These are phyloP conservation scores for Machaerirhynchus nigripectus DNA, from an alignment of 2,113 vertebrate species.

Conservation along the genomic window DNA sequence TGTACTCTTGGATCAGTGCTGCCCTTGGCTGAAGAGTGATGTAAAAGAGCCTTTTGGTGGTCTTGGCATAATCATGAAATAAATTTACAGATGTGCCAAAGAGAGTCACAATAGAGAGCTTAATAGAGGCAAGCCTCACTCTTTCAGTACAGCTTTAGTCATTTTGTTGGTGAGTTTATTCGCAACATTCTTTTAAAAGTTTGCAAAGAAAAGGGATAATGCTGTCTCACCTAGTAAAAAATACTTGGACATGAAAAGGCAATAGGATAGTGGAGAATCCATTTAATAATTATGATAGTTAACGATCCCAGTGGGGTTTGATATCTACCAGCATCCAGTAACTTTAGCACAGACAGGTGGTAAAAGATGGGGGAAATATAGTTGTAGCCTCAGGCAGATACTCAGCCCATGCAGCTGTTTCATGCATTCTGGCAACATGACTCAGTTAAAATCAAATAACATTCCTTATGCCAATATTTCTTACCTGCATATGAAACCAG, in stretches of 20 bases:
- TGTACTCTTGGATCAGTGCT: background rate
- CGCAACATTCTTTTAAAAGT: background rate
- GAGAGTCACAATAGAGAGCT: background rate
- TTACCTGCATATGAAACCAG: slow-evolving; percentile 71
- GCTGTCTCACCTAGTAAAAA: background rate
- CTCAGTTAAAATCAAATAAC: slow-evolving; percentile 72
- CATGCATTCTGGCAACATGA: slow-evolving; percentile 70
- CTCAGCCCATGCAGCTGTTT: slow-evolving; percentile 69
- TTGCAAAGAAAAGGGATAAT: background rate
- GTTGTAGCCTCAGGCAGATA: slow-evolving; percentile 64
- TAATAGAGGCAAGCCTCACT: background rate
- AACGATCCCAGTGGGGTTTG: slow-evolving; percentile 7
- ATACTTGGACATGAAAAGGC: background rate
- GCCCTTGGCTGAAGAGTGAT: background rate
- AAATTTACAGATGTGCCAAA: background rate
- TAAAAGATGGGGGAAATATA: slow-evolving; percentile 59
- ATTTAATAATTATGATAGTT: slow-evolving; percentile 39
- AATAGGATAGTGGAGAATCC: background rate
- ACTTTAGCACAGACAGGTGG: slow-evolving; percentile 67
- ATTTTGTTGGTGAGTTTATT: background rate
- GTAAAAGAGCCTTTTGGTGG: background rate
- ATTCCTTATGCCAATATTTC: slow-evolving; percentile 68
- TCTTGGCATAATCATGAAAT: background rate
- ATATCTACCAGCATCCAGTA: slow-evolving; percentile 47
- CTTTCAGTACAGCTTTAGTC: background rate